These are phyloP conservation scores for Tetramorium simillimum DNA, from an alignment of 1,140 invertebrate genomes.

Conservation along the genomic window DNA sequence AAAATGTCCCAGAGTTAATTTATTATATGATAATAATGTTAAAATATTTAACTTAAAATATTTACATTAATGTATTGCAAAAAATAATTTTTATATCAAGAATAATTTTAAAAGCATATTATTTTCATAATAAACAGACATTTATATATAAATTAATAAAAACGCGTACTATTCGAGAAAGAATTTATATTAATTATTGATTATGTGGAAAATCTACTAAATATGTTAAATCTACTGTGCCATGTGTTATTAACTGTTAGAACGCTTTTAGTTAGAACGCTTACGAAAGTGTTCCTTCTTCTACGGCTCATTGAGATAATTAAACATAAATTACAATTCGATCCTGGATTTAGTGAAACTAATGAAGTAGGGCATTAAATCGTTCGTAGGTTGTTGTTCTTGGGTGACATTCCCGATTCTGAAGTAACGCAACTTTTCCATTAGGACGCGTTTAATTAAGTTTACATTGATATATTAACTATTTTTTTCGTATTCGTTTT, in stretches of 20 bases:
- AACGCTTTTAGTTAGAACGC: too few species aligned
- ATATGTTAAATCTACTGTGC: neutral
- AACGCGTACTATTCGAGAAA: neutral
- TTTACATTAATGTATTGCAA: neutral
- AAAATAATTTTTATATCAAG: neutral
- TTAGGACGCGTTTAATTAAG: slow-evolving; percentile 74
- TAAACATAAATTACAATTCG: slow-evolving; percentile 55
- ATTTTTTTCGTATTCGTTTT: neutral
- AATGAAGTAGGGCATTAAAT: slow-evolving; percentile 59
- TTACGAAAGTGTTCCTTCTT: neutral
- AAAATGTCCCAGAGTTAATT: neutral
- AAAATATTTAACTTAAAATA: neutral
- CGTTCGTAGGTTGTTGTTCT: slow-evolving; percentile 50
- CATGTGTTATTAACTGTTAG: neutral
- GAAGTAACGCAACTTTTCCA: slow-evolving; percentile 70
- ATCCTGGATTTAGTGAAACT: slow-evolving; percentile 21
- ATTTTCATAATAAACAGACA: neutral
- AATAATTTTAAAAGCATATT: neutral
- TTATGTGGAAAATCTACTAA: neutral
- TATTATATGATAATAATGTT: neutral
- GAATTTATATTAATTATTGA: neutral
- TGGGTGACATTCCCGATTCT: slow-evolving; percentile 38
- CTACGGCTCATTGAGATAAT: slow-evolving; percentile 32
- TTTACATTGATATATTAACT: slow-evolving; percentile 17
- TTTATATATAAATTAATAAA: neutral